Percentiles rank a stretch among this genome's conserved stretches.
These are phyloP conservation scores for Ptychoptera contaminata DNA, from an alignment of 2,888 invertebrate genomes.

Conservation along the genomic window DNA sequence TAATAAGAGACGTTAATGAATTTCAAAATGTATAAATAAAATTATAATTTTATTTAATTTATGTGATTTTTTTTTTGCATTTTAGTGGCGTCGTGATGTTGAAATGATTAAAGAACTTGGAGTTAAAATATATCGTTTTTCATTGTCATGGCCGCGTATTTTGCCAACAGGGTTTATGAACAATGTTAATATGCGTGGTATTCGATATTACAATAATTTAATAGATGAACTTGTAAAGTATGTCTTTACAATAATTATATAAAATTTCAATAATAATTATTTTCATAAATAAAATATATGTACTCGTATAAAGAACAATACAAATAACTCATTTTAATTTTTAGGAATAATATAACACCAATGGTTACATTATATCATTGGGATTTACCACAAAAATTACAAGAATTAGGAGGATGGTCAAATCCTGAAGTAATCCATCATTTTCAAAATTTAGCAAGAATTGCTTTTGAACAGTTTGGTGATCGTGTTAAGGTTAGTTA, in stretches of 20 bases:
- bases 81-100: slow-evolving; percentile 40
- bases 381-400: slow-evolving; percentile 49
- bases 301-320: too few relatives aligned
- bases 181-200: slow-evolving; percentile 48
- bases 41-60: too few relatives aligned
- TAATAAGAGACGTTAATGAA: too few relatives aligned
- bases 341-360: slow-evolving; percentile 47
- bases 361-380: slow-evolving; percentile 57
- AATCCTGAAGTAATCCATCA: slow-evolving; percentile 49
- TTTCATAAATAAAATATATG: too few relatives aligned
- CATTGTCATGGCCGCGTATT: slow-evolving; percentile 60
- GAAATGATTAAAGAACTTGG: slow-evolving; percentile 44
- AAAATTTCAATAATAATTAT: too few relatives aligned
- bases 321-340: slow-evolving; percentile 15
- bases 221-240: slow-evolving; percentile 48
- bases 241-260: slow-evolving; percentile 24
- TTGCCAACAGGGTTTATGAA: slow-evolving; percentile 52
- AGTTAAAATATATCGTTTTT: slow-evolving; percentile 53
- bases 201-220: slow-evolving; percentile 61
- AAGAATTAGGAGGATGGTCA: slow-evolving; percentile 51
- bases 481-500: slow-evolving; percentile 37
- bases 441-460: slow-evolving; percentile 45
- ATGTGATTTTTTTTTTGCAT: background rate
- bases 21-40: too few relatives aligned
- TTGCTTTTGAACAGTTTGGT: slow-evolving; percentile 44